Base-by-base conservation (phyloP, 2,888 invertebrate genomes). In the Chaetoderma sp. region DNA sequence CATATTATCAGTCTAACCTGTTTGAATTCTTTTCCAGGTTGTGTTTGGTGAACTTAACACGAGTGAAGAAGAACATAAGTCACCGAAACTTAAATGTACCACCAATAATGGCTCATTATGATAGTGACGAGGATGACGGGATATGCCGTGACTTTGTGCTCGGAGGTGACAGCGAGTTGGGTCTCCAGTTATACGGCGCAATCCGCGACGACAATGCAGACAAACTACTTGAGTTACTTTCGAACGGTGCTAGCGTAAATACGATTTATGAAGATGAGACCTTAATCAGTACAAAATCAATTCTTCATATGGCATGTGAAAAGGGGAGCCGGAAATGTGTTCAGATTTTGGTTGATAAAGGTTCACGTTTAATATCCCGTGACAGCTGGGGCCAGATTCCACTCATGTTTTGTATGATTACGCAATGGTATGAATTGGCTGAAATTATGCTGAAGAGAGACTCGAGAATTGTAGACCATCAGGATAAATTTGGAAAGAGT, bases 341-440 rank as follows among this genome's bases (percentile, higher is more conserved):
- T 13, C 45, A 67, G 23, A 49, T 65, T 0, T 49, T 83, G 36
- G 60, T 80, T n/a, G 72, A 79, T 1, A 67, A 67, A 28, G 79
- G 79, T 6, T 79, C 79, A n/a, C 63, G 71, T 39, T 63, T 77
- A 4, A 71, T 73, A 28, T 70, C 74, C 3, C 72, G 75, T 28
- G 84, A 82, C 66, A 75, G 75, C 10, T 83, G 81, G 82, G 77
- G 80, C 10, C 81, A 79, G 67, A 78, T 81, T 1, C 83, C 84
- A 0, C 70, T 84, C 23, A 78, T 79, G 77, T 76, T 77, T 49
- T 75, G 77, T 54, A 72, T 80, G 4, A 58, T 68, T 4, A 70
- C 74, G 6, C 72, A 78, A 58, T 74, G 75, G 64, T 63, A 63
- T 18, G 75, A 81, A 18, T 72, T 82, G 52, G 76, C 78, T 0